Conservation (phyloP, 2,113 vertebrate genomes). For the Salvelinus sp. region DNA sequence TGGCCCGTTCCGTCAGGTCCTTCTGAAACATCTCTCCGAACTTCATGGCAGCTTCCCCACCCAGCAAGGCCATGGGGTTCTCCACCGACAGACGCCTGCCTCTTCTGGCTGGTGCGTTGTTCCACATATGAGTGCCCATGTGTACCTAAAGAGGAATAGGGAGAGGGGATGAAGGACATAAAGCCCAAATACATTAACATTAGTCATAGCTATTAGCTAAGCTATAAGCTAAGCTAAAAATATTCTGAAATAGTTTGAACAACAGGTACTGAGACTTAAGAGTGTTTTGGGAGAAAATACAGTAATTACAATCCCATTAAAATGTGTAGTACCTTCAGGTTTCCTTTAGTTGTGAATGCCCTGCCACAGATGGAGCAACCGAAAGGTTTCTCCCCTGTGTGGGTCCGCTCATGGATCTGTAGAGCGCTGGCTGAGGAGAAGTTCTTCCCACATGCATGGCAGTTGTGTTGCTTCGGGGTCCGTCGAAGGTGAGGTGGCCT, state of each 20-base stretch:
- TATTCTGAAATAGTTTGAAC: background rate
- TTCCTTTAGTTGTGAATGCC: slow-evolving; percentile 99
- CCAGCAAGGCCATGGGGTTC: slow-evolving; percentile 92
- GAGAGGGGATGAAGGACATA: background rate
- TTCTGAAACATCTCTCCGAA: slow-evolving; percentile 97
- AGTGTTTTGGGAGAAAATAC: no score
- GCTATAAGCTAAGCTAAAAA: background rate
- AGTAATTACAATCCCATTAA: background rate
- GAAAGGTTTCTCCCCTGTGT: slow-evolving; percentile 98
- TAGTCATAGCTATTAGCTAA: background rate
- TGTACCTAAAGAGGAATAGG: slow-evolving; percentile 82
- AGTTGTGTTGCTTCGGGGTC: slow-evolving; percentile 96
- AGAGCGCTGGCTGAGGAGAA: slow-evolving; percentile 98
- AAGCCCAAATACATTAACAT: background rate
- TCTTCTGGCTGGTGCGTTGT: slow-evolving; percentile 90
- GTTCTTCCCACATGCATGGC: slow-evolving; percentile 95
- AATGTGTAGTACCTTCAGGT: slow-evolving; percentile 86
- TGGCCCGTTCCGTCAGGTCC: slow-evolving; percentile 89
- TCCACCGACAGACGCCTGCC: slow-evolving; percentile 94
- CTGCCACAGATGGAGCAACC: slow-evolving; percentile 95
- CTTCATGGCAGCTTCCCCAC: slow-evolving; percentile 84
- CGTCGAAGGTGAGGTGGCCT: slow-evolving; percentile 83
- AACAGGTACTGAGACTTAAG: no score
- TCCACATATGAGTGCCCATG: slow-evolving; percentile 99
- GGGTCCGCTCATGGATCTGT: slow-evolving; percentile 98